A percentile compares a stretch with the other conserved stretches of the same genome.
These are phyloP conservation scores for Schizaphis graminum DNA, from an alignment of 2,888 invertebrate genomes.

Conservation along the genomic window DNA sequence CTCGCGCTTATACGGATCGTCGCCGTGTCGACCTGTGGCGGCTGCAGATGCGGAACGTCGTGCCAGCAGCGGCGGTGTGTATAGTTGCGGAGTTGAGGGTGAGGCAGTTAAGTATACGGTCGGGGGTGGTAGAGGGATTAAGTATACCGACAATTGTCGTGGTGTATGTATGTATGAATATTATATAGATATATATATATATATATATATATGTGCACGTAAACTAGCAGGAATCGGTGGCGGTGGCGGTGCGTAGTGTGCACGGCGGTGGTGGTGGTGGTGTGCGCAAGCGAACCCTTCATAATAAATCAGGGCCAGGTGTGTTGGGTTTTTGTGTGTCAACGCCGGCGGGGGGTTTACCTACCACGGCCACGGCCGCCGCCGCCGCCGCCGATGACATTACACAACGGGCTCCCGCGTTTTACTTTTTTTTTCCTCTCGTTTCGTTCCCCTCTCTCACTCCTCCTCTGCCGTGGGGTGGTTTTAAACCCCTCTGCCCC, in stretches of 20 bases:
- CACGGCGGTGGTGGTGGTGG: neutral
- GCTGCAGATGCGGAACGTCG: conserved; percentile 29
- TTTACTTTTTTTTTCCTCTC: conserved; percentile 48
- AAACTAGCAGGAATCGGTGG: neutral
- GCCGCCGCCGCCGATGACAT: conserved; percentile 58
- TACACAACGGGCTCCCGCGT: conserved; percentile 65
- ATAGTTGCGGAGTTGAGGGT: neutral
- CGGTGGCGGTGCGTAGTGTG: conserved; percentile 6
- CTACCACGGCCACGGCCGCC: conserved; percentile 43
- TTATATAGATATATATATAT: too few relatives aligned
- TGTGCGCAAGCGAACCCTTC: conserved; percentile 59
- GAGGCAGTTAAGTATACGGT: neutral
- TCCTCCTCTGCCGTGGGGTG: conserved; percentile 44
- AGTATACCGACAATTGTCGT: conserved; percentile 17
- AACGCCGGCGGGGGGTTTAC: conserved; percentile 65
- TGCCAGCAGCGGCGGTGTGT: neutral
- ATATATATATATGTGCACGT: neutral
- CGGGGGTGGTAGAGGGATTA: neutral
- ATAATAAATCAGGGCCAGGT: conserved; percentile 66
- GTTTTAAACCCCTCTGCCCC: conserved; percentile 56
- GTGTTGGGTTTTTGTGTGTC: conserved; percentile 64
- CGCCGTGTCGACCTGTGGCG: conserved; percentile 14
- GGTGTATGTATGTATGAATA: neutral
- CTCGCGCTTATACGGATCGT: neutral
- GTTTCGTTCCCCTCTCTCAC: neutral